Base-by-base conservation (phyloP, 2,113 vertebrate genomes). In the Proteles cristata region DNA sequence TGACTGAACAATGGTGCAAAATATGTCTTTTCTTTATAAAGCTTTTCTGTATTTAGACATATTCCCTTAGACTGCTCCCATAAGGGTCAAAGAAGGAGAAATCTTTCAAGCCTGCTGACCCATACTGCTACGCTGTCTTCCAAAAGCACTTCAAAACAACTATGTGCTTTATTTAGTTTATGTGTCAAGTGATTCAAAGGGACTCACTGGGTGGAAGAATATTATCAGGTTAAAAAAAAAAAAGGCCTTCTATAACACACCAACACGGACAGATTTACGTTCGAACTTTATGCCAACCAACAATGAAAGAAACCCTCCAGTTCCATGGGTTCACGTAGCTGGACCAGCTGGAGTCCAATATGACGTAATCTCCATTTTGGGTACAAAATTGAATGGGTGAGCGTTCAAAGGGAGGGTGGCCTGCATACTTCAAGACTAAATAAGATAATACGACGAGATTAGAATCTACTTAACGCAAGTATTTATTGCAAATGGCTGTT, bases 251-350 rank as follows among this genome's bases (percentile, higher is more conserved):
- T 4, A 86, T 58, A 88, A 12, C 85, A 39, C 50, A 53, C 28
- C 73, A 77, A 84, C 81, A 26, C 58, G 11, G 81, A 77, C 0
- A 10, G n/a, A 98, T 99, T 99, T 99, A 99, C 99, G 98, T 99
- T 93, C 98, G 98, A 97, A 99, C 99, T 99, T 99, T 99, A 98
- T 99, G 99, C 21, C 99, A 98, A 68, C 99, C 99, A 0, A 99
- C 99, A 97, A 99, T 98, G 97, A 99, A 99, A 17, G 98, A 99
- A 69, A 99, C 99, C 94, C 99, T 99, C 77, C 99, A 98, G 98
- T 99, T 99, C 99, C 99, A 99, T 0, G 99, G 99, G 97, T 99
- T 99, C 97, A 99, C 99, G 94, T 99, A 99, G 98, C 99, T 99
- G 95, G 99, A 99, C 99, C 99, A 99, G 97, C 99, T 99, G 97